Base-by-base conservation (phyloP, 2,113 vertebrate genomes). In the Pelvicachromis taeniatus region DNA sequence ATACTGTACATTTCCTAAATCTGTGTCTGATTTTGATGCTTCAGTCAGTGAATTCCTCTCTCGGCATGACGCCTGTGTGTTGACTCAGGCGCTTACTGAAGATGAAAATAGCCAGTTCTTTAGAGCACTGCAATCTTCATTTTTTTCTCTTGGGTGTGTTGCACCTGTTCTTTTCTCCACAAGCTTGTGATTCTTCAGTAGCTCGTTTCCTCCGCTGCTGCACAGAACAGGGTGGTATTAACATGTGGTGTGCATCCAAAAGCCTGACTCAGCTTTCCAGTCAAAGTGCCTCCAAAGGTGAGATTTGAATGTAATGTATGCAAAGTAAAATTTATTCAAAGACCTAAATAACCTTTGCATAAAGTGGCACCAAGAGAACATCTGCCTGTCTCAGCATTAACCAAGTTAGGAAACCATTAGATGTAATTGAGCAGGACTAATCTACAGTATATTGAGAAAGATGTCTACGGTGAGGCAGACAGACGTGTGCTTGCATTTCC, bases 81-180 rank as follows among this genome's bases (percentile, higher is more conserved):
- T 65, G 13, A 42, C 38, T 42, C 55, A 53, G 35, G 7, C 13
- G 45, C 21, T 38, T 73, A 58, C 80, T 68, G 54, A 75, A 78
- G 78, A 78, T 82, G 31, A 61, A 91, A 90, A 91, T 81, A 91
- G 42, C n/a, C 48, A 33, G 35, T 45, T 88, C n/a, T 88, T 84
- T 9, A 50, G 70, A 3, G 4, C 56, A 54, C 11, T 59, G 53
- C 17, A 35, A 68, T 73, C 50, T 84, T 29, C 7, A 19, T 73
- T 40, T 54, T 87, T 82, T 61, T 81, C 65, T 82, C 79, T 56
- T 52, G 83, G n/a, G 78, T 70, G 54, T 81, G 78, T 42, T 70
- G 84, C 89, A 92, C 81, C 73, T 92, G 58, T 86, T 88, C 16
- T 55, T 91, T 86, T 85, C 35, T 70, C 50, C 40, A 79, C 54